A percentile compares a stretch with the other conserved stretches of the same genome.
phyloP scores from a whole-genome alignment of 2,888 invertebrate genomes.

The Drosophila mayaguana region DNA sequence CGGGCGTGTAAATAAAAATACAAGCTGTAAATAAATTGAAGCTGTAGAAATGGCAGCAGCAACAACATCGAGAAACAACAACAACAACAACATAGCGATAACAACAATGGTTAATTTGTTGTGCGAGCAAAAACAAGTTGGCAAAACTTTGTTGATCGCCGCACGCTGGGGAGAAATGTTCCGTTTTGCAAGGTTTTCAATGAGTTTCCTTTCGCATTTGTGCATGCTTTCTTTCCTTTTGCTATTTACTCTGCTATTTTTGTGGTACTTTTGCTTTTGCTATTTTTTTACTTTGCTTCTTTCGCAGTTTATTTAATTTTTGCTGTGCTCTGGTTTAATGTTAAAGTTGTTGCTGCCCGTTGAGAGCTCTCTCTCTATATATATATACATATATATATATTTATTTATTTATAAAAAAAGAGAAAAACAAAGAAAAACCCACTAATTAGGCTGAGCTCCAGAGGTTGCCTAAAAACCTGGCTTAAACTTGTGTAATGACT shows the following conservation, averaged over 20 bases:
- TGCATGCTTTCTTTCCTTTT: neutral
- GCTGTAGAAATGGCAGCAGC: slow-evolving; percentile 11
- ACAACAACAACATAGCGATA: slow-evolving; percentile 11
- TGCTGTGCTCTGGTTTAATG: slow-evolving; percentile 21
- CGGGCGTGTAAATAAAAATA: slow-evolving; percentile 64
- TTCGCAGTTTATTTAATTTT: slow-evolving; percentile 5
- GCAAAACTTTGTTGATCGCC: slow-evolving; percentile 52
- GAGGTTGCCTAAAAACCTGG: neutral
- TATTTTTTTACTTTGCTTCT: neutral
- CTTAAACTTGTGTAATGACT: slow-evolving; percentile 3
- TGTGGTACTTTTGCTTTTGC: neutral
- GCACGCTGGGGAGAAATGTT: slow-evolving; percentile 41
- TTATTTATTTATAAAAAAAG: too few relatives aligned
- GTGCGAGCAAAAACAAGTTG: slow-evolving; percentile 41
- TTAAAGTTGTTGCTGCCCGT: slow-evolving; percentile 58
- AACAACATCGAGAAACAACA: slow-evolving; percentile 6
- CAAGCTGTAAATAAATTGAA: slow-evolving; percentile 46
- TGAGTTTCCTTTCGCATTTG: slow-evolving; percentile 27
- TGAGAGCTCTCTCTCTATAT: slow-evolving; percentile 21
- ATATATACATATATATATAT: too few relatives aligned
- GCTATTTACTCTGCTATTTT: slow-evolving; percentile 1
- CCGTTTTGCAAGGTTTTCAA: slow-evolving; percentile 46
- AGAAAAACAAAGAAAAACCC: slow-evolving; percentile 24
- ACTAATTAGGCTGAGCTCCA: slow-evolving; percentile 10
- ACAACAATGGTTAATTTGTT: slow-evolving; percentile 46